A percentile compares a stretch with the other conserved stretches of the same genome.
Conservation (phyloP, 2,888 invertebrate species). For the Omphaloscelis lunosa region DNA sequence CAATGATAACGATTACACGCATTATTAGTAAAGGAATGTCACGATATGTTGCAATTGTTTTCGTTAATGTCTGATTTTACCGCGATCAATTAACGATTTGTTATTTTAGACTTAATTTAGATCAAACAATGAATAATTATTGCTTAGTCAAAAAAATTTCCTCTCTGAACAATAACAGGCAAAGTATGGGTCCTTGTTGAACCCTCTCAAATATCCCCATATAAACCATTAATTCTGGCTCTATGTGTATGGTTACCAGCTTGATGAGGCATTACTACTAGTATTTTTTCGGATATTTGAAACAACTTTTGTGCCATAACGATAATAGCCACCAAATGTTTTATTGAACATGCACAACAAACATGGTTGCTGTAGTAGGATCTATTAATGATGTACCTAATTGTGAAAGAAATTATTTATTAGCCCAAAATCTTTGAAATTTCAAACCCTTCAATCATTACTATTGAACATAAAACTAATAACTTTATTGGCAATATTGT, state of each 20-base stretch:
- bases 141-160: neutral
- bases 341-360: neutral
- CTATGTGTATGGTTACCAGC: neutral
- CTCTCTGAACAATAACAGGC: too few species aligned
- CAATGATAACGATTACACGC: conserved; percentile 65
- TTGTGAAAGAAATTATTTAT: neutral
- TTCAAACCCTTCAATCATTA: neutral
- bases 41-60: conserved; percentile 40
- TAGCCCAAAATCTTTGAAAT: neutral
- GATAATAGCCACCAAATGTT: neutral
- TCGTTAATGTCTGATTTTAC: neutral
- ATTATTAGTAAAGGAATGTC: conserved; percentile 41
- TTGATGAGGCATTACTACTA: neutral
- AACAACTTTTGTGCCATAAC: too few species aligned
- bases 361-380: neutral
- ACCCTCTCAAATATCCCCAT: neutral
- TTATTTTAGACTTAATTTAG: conserved; percentile 1
- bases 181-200: neutral
- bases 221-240: neutral
- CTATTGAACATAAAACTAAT: neutral
- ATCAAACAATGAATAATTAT: neutral
- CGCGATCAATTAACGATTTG: neutral
- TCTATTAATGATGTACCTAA: neutral
- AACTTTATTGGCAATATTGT: neutral
- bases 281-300: neutral